phyloP scores from a whole-genome alignment of 2,888 invertebrate species.

The Xestia rhomboidea region DNA sequence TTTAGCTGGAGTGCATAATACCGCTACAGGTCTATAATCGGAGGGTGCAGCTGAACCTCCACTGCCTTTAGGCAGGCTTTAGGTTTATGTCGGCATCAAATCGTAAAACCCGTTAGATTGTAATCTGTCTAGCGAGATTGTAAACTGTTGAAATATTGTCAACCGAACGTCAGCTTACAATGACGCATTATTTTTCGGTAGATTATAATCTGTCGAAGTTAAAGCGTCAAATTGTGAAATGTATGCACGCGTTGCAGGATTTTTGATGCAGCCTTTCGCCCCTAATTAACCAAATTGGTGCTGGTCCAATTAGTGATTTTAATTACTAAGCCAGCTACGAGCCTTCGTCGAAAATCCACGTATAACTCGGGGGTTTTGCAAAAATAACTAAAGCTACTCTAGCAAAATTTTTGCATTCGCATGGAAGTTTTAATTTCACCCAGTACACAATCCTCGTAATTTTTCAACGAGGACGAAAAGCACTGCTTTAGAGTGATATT shows the following conservation, averaged over 20 bases:
- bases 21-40: too few relatives aligned
- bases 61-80: too few relatives aligned
- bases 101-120: too few relatives aligned
- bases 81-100: too few relatives aligned
- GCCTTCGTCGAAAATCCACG: neutral
- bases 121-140: too few relatives aligned
- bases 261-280: conserved; percentile 2
- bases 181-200: too few relatives aligned
- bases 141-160: too few relatives aligned
- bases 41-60: too few relatives aligned
- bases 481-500: conserved; percentile 28
- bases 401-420: neutral
- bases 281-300: conserved; percentile 28
- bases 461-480: conserved; percentile 32
- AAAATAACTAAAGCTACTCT: conserved; percentile 5
- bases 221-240: too few relatives aligned
- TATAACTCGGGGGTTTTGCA: conserved; percentile 16
- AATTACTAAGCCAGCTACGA: conserved; percentile 22
- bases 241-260: neutral
- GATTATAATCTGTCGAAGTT: too few relatives aligned
- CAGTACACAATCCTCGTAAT: conserved; percentile 24
- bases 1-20: too few relatives aligned
- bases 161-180: too few relatives aligned
- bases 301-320: conserved; percentile 33
- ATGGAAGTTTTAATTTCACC: conserved; percentile 23